phyloP scores from a whole-genome alignment of 2,797 vertebrate genomes.

The Rousettus madagascariensis region DNA sequence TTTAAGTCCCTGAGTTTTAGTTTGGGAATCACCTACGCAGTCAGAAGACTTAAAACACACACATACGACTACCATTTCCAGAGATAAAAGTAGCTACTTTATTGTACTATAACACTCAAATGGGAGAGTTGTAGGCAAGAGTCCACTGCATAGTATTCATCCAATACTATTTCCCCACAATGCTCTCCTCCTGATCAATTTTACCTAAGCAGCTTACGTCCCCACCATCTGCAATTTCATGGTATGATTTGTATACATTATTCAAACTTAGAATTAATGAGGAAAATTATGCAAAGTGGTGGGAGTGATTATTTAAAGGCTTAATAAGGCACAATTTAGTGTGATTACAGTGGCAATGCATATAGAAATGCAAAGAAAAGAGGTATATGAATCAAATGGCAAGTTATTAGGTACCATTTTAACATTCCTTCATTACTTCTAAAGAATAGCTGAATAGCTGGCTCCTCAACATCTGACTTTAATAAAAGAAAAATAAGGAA shows the following conservation, averaged over 20 bases:
- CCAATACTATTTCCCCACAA: neutral
- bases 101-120: neutral
- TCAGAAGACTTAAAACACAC: too few species aligned
- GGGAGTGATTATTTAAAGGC: neutral
- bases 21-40: too few species aligned
- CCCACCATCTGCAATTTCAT: neutral
- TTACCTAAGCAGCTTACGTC: neutral
- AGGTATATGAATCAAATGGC: neutral
- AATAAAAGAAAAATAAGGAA: neutral
- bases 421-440: conserved; percentile 1
- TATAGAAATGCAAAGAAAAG: neutral
- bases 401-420: neutral
- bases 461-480: conserved; percentile 7
- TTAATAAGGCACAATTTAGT: conserved; percentile 28
- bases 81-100: neutral
- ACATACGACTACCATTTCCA: neutral
- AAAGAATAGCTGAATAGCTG: neutral
- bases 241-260: neutral
- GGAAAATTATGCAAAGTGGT: neutral
- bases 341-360: neutral
- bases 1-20: neutral
- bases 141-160: neutral
- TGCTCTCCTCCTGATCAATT: neutral
- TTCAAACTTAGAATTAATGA: neutral
- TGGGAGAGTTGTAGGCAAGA: neutral